Evolutionary conservation across 2,888 invertebrate species (phyloP).

Genomic region (Branchipolynoe longqiensis): DNA sequence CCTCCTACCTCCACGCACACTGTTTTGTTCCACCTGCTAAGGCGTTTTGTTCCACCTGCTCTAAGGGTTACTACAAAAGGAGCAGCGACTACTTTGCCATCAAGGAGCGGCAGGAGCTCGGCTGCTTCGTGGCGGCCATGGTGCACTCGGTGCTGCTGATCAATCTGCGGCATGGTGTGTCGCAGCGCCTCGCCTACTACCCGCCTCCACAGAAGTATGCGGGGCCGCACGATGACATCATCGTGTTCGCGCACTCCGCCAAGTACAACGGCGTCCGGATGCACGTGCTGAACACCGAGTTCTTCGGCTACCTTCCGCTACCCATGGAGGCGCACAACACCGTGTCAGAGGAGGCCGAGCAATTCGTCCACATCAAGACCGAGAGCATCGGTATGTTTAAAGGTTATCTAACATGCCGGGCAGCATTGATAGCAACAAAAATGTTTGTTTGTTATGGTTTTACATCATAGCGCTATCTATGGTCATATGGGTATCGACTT

Average conservation of each 20-base stretch:
- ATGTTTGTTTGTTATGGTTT: too few species aligned
- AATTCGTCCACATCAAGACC: conserved; percentile 66
- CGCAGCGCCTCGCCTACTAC: conserved; percentile 89
- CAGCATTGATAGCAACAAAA: neutral
- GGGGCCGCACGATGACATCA: conserved; percentile 95
- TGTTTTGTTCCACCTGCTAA: too few species aligned
- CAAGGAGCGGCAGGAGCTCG: conserved; percentile 85
- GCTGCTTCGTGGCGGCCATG: conserved; percentile 93
- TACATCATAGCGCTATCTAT: too few species aligned
- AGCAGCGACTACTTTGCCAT: conserved; percentile 93
- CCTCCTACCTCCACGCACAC: too few species aligned
- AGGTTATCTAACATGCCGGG: neutral
- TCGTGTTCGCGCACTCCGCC: conserved; percentile 88
- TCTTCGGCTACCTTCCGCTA: conserved; percentile 91
- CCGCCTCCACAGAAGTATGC: conserved; percentile 84
- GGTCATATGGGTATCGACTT: too few species aligned
- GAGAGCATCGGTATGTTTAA: conserved; percentile 64
- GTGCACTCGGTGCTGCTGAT: conserved; percentile 93
- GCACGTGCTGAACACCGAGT: conserved; percentile 90
- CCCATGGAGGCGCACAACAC: conserved; percentile 86
- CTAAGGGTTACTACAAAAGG: conserved; percentile 87
- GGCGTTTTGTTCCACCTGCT: neutral
- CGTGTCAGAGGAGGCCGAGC: conserved; percentile 64
- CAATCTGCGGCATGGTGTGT: conserved; percentile 85
- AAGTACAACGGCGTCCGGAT: conserved; percentile 79